Evolutionary conservation across 2,113 vertebrate genomes (phyloP).

Genomic region (Phalacrocorax pelagicus): DNA sequence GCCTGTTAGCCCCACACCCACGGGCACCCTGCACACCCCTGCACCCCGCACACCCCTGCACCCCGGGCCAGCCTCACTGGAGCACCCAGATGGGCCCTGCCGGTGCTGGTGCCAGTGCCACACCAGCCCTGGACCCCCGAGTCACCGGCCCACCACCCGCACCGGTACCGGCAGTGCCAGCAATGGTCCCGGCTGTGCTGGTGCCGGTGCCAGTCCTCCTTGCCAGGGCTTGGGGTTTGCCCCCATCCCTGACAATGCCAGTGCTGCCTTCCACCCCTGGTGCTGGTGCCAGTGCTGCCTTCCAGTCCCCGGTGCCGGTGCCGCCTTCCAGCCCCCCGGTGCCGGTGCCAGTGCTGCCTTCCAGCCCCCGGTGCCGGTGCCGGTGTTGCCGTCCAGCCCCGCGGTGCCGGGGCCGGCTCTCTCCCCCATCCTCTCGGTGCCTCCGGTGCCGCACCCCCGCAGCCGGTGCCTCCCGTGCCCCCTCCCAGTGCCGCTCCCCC

Average conservation of each 20-base stretch:
- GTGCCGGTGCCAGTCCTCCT: not conserved
- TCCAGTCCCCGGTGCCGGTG: no score
- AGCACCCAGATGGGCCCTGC: rapidly evolving
- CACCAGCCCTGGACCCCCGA: not conserved
- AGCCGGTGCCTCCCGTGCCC: no score
- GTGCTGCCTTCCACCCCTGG: not conserved
- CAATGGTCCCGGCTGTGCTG: not conserved
- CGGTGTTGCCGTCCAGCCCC: no score
- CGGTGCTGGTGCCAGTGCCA: not conserved
- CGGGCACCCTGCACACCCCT: rapidly evolving
- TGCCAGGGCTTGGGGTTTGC: not conserved
- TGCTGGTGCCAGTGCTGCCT: not conserved
- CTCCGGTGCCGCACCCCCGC: no score
- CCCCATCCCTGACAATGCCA: not conserved
- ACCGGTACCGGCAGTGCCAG: rapidly evolving
- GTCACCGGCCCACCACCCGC: no score
- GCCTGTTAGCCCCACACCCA: not conserved
- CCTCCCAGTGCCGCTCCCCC: no score
- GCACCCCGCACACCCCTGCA: no score
- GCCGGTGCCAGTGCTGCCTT: not conserved
- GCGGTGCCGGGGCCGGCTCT: no score
- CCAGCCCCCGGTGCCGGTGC: no score
- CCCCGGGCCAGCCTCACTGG: not conserved
- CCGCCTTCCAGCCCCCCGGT: no score
- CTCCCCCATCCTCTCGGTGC: no score